Evolutionary conservation across 2,888 invertebrate genomes (phyloP), one percentile per base, ranked within the genome.

Genomic region (Rhingia rostrata): DNA sequence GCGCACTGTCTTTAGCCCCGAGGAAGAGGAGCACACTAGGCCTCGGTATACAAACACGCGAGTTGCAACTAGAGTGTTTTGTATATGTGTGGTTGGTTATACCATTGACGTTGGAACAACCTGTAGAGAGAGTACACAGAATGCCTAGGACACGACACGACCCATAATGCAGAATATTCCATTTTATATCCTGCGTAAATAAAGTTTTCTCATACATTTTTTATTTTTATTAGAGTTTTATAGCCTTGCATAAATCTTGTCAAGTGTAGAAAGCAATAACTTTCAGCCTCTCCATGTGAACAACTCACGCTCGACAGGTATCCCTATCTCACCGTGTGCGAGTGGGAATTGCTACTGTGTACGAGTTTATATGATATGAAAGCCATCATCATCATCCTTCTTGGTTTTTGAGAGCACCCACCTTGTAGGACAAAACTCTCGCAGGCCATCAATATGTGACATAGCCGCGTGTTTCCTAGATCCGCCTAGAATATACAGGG

Each of bases 211-310:
- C 87, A 86, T 87, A 86, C 86, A 87, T 87, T 87, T 87, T 87
- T 87, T 87, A 87, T 87, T 87, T 87, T 87, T 87, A 87, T 87
- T 87, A 75, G 87, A 86, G 86, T 87, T 87, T 87, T 87, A 87
- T 87, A 87, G 87, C 83, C 86, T 74, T 70, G 86, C 86, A 87
- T 87, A 87, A 87, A 87, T 87, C 87, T 87, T 87, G 79, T 63
- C 85, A 84, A 86, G 87, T 77, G 83, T 69, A 85, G 86, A 83
- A 83, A 87, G 86, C 87, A 87, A 87, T 87, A 85, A 85, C 85
- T 85, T 80, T 85, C 64, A 61, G 81, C 66, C 66, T 79, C 82
- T 84, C 84, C 83, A 86, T 72, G 86, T 83, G 86, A 86, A 86
- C 70, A 74, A 72, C 60, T 22, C 22, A 9, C 56, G 64, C 73